Base-by-base conservation (phyloP, 2,888 invertebrate genomes). In the Hypomecis atomaria region DNA sequence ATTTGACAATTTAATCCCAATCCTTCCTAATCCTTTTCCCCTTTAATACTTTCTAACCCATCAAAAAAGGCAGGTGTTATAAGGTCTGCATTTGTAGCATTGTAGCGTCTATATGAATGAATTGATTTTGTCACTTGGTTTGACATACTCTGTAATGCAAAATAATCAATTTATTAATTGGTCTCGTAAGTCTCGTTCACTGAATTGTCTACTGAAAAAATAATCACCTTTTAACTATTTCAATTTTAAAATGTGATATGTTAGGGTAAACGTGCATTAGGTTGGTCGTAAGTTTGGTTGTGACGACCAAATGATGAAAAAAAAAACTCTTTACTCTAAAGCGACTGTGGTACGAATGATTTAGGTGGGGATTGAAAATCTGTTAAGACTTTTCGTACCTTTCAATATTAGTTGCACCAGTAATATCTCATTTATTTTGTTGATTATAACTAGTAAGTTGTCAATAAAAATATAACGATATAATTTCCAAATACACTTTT, bases 221-320 rank as follows among this genome's bases (percentile, higher is more conserved):
- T 23, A 23, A 23, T 23, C 23, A 23, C 23, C 23, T 23, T 23
- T 23, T 23, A 23, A 23, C 23, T 23, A 3, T 23, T 23, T 23
- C 23, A 23, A 3, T 23, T 23, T 49, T 36, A 54, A 47, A 38
- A 42, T 11, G 33, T 33, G 10, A 23, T 4, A 23, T 23, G 36
- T 40, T 52, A 50, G 8, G 52, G 40, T 40, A 40, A 10, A 52
- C 23, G 52, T 52, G 52, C 40, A 52, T 10, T 23, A 40, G 9
- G 36, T n/a, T n/a, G 7, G 4, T 34, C n/a, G 9, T 6, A 1
- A n/a, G 49, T 37, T n/a, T 38, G 23, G 52, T 52, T 23, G 5
- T 7, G 10, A 36, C 49, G 34, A 49, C 36, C 37, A 37, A 37
- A 37, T 37, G 1, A 37, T 13, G 13, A 50, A 50, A 13, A 8